Evolutionary conservation across 2,797 vertebrate species (phyloP).

Genomic region (Manis pentadactyla): DNA sequence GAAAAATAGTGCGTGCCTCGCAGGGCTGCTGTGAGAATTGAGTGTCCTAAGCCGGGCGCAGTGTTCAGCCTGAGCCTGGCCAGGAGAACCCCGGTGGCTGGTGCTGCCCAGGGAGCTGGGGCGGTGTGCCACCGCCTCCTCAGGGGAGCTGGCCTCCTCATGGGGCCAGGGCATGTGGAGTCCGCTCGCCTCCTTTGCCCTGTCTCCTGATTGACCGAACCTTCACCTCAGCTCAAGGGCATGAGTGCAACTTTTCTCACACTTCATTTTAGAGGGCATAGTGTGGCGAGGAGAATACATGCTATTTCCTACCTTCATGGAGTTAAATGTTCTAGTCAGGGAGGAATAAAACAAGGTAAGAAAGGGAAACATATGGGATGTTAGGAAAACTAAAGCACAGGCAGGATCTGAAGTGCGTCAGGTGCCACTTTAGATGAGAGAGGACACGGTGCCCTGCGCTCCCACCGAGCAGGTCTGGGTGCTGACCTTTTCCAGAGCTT

Average conservation of each 20-base stretch:
- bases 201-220: not conserved
- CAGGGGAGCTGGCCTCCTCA: not conserved
- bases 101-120: not conserved
- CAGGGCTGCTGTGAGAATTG: not conserved
- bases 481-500: not conserved
- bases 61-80: not conserved
- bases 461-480: not conserved
- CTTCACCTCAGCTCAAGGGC: not conserved
- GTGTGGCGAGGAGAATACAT: not conserved
- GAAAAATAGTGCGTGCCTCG: not conserved
- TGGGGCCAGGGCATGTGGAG: not conserved
- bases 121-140: rapidly evolving
- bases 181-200: not conserved
- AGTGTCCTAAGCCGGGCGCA: too few species aligned
- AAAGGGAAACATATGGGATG: not conserved
- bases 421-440: not conserved
- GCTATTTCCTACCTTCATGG: not conserved
- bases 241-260: not conserved
- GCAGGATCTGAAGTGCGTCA: not conserved
- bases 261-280: not conserved
- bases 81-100: not conserved
- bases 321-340: not conserved
- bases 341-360: not conserved
- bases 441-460: not conserved
- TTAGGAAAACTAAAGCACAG: not conserved